These are phyloP conservation scores for Neotragus moschatus DNA, from an alignment of 2,113 vertebrate genomes.

Conservation along the genomic window DNA sequence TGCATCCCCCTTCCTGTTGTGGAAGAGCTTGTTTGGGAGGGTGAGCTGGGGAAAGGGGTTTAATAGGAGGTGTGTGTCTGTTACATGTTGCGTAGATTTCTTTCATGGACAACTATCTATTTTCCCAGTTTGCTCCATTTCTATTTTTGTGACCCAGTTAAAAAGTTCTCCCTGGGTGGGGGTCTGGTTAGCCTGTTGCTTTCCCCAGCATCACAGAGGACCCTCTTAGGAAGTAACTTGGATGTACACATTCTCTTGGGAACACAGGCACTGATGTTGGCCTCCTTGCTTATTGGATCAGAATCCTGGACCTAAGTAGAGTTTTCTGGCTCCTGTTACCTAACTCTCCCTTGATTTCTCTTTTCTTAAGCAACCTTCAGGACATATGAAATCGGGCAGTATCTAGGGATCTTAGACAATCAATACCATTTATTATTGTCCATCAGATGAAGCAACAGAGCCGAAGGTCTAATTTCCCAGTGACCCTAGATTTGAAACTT, in stretches of 20 bases:
- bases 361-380: neutral
- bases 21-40: neutral
- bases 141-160: neutral
- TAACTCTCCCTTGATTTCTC: neutral
- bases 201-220: neutral
- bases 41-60: neutral
- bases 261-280: neutral
- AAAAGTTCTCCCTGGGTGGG: neutral
- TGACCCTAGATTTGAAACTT: neutral
- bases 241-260: neutral
- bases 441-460: neutral
- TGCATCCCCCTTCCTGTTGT: neutral
- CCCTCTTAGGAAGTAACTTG: neutral
- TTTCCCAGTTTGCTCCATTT: neutral
- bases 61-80: neutral
- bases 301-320: neutral
- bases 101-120: neutral
- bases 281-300: neutral
- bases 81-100: neutral
- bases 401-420: neutral
- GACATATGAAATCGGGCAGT: neutral
- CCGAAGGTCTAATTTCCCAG: slow-evolving; percentile 18
- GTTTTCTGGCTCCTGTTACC: neutral
- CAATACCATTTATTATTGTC: neutral
- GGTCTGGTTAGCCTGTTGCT: neutral